Evolutionary conservation across 35 echinoderm and acorn worm species (phyloP), one percentile per base, ranked within the genome.

Genomic region (Heliocidaris tuberculata): DNA sequence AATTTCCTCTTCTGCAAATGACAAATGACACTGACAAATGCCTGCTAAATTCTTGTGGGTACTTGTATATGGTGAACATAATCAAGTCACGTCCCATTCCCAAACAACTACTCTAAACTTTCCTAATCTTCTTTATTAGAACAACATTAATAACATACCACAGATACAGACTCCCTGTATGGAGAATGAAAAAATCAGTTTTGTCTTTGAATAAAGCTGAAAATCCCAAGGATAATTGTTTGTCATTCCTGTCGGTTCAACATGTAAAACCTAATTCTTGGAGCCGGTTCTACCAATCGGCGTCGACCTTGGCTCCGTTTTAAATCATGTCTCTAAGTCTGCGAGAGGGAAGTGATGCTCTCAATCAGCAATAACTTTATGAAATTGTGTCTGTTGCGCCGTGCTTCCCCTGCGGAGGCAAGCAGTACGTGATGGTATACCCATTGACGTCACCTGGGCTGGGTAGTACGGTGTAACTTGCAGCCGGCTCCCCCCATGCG

Each of bases 361-460:
- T 89, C 87, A 89, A 47, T 89, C 87, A 89, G 87, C 87, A 48
- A 89, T 89, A 89, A 47, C 87, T 89, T 89, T 89, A 89, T 89
- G 87, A 89, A 89, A 89, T 32, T 89, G 31, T 89, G 87, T 89
- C 31, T 89, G 87, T 48, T 47, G 87, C 87, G 31, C 31, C 87
- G 87, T 89, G 87, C 30, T 32, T 31, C 87, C 87, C 31, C 31
- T 48, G 47, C 24, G 87, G 31, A 89, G 31, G 31, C 47, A 48
- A 48, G 87, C 17, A 48, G 3, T 89, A 89, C 87, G 31, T 48
- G 87, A 89, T 89, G 87, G 87, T 48, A 32, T 12, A 48, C 31
- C 87, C 15, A 48, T 48, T 89, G 87, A 89, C 87, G 87, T 89
- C 87, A 89, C 17, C 87, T 89, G 87, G 87, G 87, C 87, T n/a